phyloP scores from a whole-genome alignment of 2,113 vertebrate genomes.

The Platysteira castanea region DNA sequence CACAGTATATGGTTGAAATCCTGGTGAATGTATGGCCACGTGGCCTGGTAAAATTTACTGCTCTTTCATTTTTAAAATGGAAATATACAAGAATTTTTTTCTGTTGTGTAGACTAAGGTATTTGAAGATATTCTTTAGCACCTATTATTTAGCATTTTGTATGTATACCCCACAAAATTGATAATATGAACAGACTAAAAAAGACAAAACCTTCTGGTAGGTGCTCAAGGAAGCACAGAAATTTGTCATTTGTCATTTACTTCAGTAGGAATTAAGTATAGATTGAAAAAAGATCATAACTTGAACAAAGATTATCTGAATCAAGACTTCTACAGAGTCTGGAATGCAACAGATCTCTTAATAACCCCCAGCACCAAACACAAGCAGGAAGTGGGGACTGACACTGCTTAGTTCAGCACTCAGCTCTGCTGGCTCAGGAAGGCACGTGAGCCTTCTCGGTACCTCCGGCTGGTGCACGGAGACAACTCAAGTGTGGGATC shows the following conservation, averaged over 20 bases:
- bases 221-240: background rate
- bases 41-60: background rate
- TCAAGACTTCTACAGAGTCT: background rate
- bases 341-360: background rate
- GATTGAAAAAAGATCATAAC: background rate
- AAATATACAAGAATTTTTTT: background rate
- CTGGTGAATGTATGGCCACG: background rate
- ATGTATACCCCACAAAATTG: background rate
- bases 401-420: background rate
- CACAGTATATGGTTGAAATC: background rate
- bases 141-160: background rate
- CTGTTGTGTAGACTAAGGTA: background rate
- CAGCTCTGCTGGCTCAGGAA: background rate
- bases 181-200: background rate
- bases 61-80: background rate
- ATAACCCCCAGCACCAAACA: background rate
- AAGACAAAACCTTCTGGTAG: background rate
- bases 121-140: background rate
- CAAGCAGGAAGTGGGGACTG: background rate
- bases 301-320: background rate
- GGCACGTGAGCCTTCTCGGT: background rate
- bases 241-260: background rate
- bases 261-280: background rate
- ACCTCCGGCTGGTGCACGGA: accelerated
- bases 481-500: background rate